A percentile compares a stretch with the other conserved stretches of the same genome.
Conservation (phyloP, 2,888 invertebrate species). For the Drosophila pseudotalamancana region DNA sequence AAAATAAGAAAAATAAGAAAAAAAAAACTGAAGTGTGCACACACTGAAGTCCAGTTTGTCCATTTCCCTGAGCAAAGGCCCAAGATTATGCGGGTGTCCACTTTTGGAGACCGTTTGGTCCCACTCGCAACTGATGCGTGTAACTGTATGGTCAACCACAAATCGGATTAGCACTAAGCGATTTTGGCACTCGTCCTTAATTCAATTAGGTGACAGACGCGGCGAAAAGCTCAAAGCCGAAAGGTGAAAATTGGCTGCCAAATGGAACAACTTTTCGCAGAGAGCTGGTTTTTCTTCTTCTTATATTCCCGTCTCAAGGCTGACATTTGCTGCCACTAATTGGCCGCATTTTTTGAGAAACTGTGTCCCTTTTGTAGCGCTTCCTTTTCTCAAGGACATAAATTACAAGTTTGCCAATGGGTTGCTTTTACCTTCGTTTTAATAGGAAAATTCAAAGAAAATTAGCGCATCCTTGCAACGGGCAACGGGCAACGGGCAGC, state of each 20-base stretch:
- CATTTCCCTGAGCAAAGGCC: constrained; percentile 50
- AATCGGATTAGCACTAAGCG: constrained; percentile 82
- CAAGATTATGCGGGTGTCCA: constrained; percentile 73
- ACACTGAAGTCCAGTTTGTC: constrained; percentile 46
- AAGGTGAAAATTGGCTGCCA: constrained; percentile 53
- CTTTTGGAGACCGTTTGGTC: constrained; percentile 34
- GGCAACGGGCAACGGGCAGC: constrained; percentile 20
- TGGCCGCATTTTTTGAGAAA: constrained; percentile 61
- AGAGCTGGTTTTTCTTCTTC: neutral
- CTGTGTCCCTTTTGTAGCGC: constrained; percentile 21
- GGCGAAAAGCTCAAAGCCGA: constrained; percentile 32
- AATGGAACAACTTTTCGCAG: constrained; percentile 13
- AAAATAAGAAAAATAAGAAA: constrained; percentile 18
- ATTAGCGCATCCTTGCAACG: constrained; percentile 76
- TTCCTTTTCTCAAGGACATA: constrained; percentile 69
- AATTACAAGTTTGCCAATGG: constrained; percentile 69
- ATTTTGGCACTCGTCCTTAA: constrained; percentile 79
- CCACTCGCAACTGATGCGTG: constrained; percentile 70
- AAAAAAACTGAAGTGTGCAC: constrained; percentile 60
- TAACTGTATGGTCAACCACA: constrained; percentile 79
- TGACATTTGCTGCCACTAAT: constrained; percentile 72
- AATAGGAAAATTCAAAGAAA: constrained; percentile 66
- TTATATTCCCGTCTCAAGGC: constrained; percentile 11
- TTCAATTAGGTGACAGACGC: constrained; percentile 75
- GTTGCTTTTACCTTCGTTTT: constrained; percentile 44